A percentile compares a stretch with the other conserved stretches of the same genome.
These are phyloP conservation scores for Eristalis intricaria DNA, from an alignment of 2,888 invertebrate genomes.

Conservation along the genomic window DNA sequence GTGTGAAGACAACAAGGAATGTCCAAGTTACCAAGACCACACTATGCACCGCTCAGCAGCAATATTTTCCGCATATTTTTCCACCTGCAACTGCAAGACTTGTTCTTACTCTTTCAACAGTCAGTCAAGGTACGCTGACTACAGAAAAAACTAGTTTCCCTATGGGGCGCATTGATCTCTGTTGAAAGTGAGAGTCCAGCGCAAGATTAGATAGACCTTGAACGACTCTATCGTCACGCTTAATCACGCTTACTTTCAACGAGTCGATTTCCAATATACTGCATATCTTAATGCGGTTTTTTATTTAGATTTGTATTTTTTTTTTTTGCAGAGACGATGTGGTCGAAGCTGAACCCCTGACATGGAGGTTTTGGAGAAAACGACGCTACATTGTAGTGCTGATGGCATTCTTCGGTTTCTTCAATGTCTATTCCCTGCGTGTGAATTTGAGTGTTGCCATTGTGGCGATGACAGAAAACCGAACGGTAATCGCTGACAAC, in stretches of 20 bases:
- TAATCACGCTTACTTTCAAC: conserved; percentile 49
- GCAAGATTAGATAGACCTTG: conserved; percentile 39
- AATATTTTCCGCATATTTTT: conserved; percentile 21
- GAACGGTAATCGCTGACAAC: conserved; percentile 84
- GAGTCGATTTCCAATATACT: conserved; percentile 4
- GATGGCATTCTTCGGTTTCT: conserved; percentile 92
- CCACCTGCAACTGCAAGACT: conserved; percentile 24
- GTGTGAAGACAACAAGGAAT: neutral
- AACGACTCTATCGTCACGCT: conserved; percentile 18
- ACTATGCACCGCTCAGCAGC: neutral
- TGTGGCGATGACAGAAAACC: conserved; percentile 93
- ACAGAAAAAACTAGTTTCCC: conserved; percentile 35
- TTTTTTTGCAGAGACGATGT: conserved; percentile 74
- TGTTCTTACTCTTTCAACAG: conserved; percentile 17
- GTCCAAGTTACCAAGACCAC: neutral
- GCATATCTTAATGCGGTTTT: neutral
- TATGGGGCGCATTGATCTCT: conserved; percentile 52
- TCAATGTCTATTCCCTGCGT: conserved; percentile 90
- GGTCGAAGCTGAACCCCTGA: conserved; percentile 78
- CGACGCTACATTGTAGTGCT: conserved; percentile 88
- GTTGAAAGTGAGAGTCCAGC: conserved; percentile 61
- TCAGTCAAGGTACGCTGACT: conserved; percentile 1
- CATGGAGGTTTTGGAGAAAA: conserved; percentile 89
- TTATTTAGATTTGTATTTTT: conserved; percentile 1
- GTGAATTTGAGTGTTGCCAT: conserved; percentile 96